Evolutionary conservation across 2,888 invertebrate species (phyloP).

Genomic region (Volucella inanis): DNA sequence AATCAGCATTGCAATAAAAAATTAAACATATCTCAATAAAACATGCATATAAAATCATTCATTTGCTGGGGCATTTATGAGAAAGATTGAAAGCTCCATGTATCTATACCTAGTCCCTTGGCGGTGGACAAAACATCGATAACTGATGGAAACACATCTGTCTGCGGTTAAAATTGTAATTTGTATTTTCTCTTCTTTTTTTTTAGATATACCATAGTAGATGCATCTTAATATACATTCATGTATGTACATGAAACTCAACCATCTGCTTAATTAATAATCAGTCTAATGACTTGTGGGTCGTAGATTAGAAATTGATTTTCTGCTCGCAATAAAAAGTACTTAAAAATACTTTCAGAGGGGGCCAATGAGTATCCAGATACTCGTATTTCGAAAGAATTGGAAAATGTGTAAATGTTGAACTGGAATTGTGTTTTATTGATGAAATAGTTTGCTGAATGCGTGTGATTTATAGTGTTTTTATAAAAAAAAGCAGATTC

Average conservation of each 20-base stretch:
- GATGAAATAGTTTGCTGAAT: not conserved
- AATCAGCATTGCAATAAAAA: slow-evolving; percentile 71
- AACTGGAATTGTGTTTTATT: not conserved
- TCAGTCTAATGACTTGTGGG: slow-evolving; percentile 72
- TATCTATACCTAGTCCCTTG: slow-evolving; percentile 16
- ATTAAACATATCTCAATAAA: slow-evolving; percentile 66
- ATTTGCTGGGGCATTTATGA: slow-evolving; percentile 53
- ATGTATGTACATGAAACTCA: slow-evolving; percentile 13
- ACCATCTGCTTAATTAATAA: slow-evolving; percentile 73
- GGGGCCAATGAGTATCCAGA: not conserved
- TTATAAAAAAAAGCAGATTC: too few species aligned
- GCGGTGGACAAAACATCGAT: slow-evolving; percentile 28
- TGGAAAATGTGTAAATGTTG: slow-evolving; percentile 9
- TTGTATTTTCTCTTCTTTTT: slow-evolving; percentile 15
- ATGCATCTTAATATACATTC: not conserved
- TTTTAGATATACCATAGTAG: slow-evolving; percentile 41
- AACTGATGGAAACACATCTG: slow-evolving; percentile 66
- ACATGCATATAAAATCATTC: slow-evolving; percentile 59
- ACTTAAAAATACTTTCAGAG: slow-evolving; percentile 2
- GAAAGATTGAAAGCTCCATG: slow-evolving; percentile 55
- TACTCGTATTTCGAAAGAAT: not conserved
- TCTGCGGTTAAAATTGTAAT: slow-evolving; percentile 63
- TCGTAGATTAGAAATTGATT: slow-evolving; percentile 58
- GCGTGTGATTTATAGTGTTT: too few species aligned
- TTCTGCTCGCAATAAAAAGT: slow-evolving; percentile 27